A percentile compares a stretch with the other conserved stretches of the same genome.
Conservation (phyloP, 2,113 vertebrate genomes). For the Edolisoma coerulescens region DNA sequence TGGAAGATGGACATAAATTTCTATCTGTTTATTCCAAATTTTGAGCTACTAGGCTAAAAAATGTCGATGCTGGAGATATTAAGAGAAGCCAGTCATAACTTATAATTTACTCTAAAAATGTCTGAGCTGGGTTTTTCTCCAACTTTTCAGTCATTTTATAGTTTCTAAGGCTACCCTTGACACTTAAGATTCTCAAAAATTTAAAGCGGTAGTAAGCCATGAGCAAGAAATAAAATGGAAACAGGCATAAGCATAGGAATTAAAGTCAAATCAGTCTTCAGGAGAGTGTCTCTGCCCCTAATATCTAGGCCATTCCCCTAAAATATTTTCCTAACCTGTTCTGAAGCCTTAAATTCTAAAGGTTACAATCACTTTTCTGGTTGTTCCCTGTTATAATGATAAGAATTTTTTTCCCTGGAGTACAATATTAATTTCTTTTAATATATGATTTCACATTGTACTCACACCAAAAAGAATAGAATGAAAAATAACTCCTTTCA, state of each 20-base stretch:
- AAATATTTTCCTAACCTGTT: background rate
- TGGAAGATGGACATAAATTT: background rate
- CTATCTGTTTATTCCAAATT: background rate
- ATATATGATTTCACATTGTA: background rate
- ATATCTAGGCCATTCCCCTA: background rate
- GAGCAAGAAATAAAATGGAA: background rate
- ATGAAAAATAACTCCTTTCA: background rate
- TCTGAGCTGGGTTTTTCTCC: background rate
- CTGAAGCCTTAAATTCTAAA: background rate
- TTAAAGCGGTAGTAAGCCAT: background rate
- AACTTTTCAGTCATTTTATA: background rate
- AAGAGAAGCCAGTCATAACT: background rate
- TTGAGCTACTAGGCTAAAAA: background rate
- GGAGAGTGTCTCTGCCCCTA: background rate
- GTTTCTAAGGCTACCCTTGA: background rate
- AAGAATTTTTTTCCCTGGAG: background rate
- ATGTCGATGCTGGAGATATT: background rate
- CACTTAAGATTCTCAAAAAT: background rate
- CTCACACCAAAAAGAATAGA: background rate
- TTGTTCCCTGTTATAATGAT: accelerated
- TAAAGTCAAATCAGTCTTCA: background rate
- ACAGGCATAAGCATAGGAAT: background rate
- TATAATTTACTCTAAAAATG: background rate
- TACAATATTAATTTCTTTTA: background rate
- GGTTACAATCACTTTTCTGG: background rate